These are phyloP conservation scores for Nebria brevicollis DNA, from an alignment of 2,888 invertebrate genomes.

Conservation along the genomic window DNA sequence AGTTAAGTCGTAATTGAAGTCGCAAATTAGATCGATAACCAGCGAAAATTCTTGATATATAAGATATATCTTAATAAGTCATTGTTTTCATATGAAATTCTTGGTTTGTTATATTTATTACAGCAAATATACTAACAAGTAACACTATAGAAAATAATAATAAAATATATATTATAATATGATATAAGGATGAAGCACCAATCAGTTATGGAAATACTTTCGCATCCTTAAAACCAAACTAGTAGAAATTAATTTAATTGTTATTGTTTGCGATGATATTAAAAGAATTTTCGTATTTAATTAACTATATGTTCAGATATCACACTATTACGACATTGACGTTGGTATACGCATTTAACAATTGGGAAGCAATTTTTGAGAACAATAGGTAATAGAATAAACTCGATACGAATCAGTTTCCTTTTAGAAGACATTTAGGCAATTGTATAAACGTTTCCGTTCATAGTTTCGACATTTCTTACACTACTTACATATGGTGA, in stretches of 20 bases:
- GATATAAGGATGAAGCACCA: too few relatives aligned
- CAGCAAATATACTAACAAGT: too few relatives aligned
- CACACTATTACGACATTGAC: neutral
- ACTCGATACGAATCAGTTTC: neutral
- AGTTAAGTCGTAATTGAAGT: too few relatives aligned
- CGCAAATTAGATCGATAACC: too few relatives aligned
- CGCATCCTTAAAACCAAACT: neutral
- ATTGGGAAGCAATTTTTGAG: neutral
- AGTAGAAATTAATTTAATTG: neutral
- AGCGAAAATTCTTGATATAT: too few relatives aligned
- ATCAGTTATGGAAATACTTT: neutral
- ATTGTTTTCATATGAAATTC: too few relatives aligned
- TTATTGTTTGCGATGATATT: neutral
- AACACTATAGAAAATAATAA: too few relatives aligned
- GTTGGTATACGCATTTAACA: neutral
- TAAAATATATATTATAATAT: too few relatives aligned
- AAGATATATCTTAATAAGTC: too few relatives aligned
- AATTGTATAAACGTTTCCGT: neutral
- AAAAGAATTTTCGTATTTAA: neutral
- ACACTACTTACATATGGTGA: neutral
- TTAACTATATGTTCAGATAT: neutral
- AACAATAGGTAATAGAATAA: neutral
- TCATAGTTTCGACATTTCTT: neutral
- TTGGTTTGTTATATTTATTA: too few relatives aligned
- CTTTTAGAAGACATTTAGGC: neutral